phyloP scores from a whole-genome alignment of 2,888 invertebrate species.

The Dyspetes luteomarginatus region DNA sequence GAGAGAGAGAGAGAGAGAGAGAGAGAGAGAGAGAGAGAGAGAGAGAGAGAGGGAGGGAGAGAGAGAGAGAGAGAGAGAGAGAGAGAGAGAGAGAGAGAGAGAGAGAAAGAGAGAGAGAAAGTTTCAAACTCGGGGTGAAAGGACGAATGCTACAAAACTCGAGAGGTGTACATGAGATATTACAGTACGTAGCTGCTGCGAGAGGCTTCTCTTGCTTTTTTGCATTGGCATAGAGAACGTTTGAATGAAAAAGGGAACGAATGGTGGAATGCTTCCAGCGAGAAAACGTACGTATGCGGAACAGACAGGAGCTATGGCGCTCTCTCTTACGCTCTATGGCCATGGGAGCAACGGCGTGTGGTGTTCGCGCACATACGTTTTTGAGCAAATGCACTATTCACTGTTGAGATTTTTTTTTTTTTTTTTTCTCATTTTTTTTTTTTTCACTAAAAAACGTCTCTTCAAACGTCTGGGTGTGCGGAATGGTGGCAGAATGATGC shows the following conservation, averaged over 20 bases:
- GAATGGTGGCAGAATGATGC: slow-evolving; percentile 24
- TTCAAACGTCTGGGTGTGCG: slow-evolving; percentile 45
- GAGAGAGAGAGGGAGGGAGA: slow-evolving; percentile 1
- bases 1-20: slow-evolving; percentile 13
- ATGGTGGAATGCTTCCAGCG: slow-evolving; percentile 47
- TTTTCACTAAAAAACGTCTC: slow-evolving; percentile 30
- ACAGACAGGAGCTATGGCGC: slow-evolving; percentile 35
- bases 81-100: not conserved
- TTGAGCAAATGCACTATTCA: slow-evolving; percentile 57
- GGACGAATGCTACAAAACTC: slow-evolving; percentile 32
- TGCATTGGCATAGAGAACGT: slow-evolving; percentile 39
- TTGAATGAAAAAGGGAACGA: slow-evolving; percentile 59
- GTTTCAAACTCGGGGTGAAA: slow-evolving; percentile 46
- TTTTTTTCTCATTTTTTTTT: slow-evolving; percentile 30
- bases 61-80: slow-evolving; percentile 21
- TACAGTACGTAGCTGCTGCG: slow-evolving; percentile 35
- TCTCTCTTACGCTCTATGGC: not conserved
- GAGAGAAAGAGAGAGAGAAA: not conserved
- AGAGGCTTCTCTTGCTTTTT: slow-evolving; percentile 13
- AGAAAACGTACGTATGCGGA: slow-evolving; percentile 45
- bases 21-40: slow-evolving; percentile 26
- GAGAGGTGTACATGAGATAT: slow-evolving; percentile 32
- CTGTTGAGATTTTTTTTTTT: not conserved
- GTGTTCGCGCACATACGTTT: slow-evolving; percentile 37
- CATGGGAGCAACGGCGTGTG: slow-evolving; percentile 24